Conservation (phyloP, 23 tunicate genomes). For the Corella eumyota region DNA sequence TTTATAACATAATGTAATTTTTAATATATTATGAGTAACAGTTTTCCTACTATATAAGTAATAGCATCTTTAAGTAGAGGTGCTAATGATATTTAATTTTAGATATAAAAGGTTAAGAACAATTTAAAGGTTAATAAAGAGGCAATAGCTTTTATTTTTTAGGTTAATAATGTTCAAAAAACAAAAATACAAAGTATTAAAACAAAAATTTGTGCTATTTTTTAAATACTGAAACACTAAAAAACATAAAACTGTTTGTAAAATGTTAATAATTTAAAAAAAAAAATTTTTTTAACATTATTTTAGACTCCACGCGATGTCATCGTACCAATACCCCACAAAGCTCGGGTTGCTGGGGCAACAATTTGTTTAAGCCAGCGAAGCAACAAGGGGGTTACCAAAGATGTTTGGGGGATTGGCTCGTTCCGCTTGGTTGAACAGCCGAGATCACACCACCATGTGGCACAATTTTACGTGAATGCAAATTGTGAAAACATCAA, state of each 20-base stretch:
- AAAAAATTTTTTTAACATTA: neutral
- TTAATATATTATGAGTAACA: neutral
- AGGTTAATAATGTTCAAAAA: too few species aligned
- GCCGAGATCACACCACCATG: constrained; percentile 18
- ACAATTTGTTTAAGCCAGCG: constrained; percentile 45
- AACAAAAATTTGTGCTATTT: too few species aligned
- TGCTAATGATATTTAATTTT: too few species aligned
- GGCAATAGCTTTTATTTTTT: too few species aligned
- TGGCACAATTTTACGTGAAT: constrained; percentile 49
- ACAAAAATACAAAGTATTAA: too few species aligned
- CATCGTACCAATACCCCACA: constrained; percentile 36
- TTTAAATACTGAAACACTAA: too few species aligned
- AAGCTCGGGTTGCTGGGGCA: constrained; percentile 1
- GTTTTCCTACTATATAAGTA: too few species aligned
- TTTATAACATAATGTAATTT: neutral
- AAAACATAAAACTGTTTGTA: too few species aligned
- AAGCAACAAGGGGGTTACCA: neutral
- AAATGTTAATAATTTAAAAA: neutral
- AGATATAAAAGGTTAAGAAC: too few species aligned
- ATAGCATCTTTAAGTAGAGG: too few species aligned
- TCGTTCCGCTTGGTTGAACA: constrained; percentile 36
- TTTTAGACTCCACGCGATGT: constrained; percentile 21
- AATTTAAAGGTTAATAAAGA: too few species aligned
- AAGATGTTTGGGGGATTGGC: constrained; percentile 57
- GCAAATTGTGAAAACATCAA: constrained; percentile 28